These are phyloP conservation scores for Thamnophis elegans DNA, from an alignment of 2,797 vertebrate species.

Conservation along the genomic window DNA sequence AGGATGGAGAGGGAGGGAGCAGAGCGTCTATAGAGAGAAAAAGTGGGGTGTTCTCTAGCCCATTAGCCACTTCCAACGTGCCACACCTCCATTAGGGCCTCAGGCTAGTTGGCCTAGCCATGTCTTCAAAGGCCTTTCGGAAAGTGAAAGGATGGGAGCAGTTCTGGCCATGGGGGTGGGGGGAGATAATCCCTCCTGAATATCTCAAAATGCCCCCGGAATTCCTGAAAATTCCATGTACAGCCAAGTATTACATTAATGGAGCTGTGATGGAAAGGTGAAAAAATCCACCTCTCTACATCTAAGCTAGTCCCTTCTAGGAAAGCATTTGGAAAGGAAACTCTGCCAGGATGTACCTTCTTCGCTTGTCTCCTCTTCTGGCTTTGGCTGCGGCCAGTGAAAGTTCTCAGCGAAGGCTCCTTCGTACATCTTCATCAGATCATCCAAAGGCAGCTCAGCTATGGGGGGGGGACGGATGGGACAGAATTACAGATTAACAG, in stretches of 20 bases:
- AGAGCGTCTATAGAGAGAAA: background rate
- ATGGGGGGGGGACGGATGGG: background rate
- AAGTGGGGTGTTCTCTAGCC: background rate
- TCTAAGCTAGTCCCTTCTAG: background rate
- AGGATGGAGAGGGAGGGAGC: background rate
- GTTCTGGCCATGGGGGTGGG: accelerated
- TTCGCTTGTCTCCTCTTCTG: conserved; percentile 79
- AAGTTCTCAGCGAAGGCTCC: conserved; percentile 89
- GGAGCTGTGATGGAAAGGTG: background rate
- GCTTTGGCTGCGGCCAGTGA: conserved; percentile 84
- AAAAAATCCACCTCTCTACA: background rate
- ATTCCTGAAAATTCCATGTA: background rate
- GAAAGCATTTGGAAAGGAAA: background rate
- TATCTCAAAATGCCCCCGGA: background rate
- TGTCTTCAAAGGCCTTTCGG: background rate
- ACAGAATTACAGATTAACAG: background rate
- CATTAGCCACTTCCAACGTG: background rate
- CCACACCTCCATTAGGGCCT: background rate
- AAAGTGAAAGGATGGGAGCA: background rate
- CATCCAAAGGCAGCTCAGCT: conserved; percentile 91
- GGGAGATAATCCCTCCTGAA: background rate
- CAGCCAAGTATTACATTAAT: background rate
- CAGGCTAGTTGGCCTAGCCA: background rate
- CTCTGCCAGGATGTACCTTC: conserved; percentile 60
- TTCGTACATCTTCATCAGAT: conserved; percentile 89